Base-by-base conservation (phyloP, 2,797 vertebrate genomes). In the Tragelaphus eurycerus region DNA sequence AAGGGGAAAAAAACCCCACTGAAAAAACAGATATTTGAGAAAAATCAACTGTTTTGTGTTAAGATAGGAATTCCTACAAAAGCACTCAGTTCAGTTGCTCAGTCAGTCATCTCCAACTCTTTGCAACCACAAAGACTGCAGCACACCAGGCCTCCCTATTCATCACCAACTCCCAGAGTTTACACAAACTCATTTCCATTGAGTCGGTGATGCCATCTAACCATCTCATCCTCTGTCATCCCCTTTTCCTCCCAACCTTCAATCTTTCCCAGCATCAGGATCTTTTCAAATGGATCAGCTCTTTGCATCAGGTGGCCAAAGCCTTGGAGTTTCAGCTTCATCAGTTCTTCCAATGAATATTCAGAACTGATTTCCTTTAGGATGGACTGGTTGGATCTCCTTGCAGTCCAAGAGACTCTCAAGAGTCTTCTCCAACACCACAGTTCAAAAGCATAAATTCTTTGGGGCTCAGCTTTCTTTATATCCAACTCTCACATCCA, bases 131-230 rank as follows among this genome's bases (percentile, higher is more conserved):
- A 21, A 21, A n/a, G 17, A 67, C n/a, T 1, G 0, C 64, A 67
- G n/a, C 11, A 38, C 0, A 0, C 64, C n/a, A 67, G 64, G n/a
- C 10, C n/a, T 21, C 64, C n/a, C 19, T 67, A 10, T 67, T 9
- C 64, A 6, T 67, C 64, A 67, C n/a, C 19, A 38, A 3, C 64
- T 67, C 64, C n/a, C 5, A 2, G 19, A 67, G 17, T 10, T 11
- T 21, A 67, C n/a, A 4, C 19, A 67, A 21, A 71, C 19, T 71
- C 64, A 71, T 12, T 19, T 38, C 19, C 19, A 71, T 38, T 21
- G n/a, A 38, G 64, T 23, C 5, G 1, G 64, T 71, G 19, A 23
- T 71, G 64, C 64, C 64, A 71, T 71, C 64, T 1, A 38, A 21
- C 64, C 19, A 38, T 71, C 19, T 38, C n/a, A 71, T 38, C 64